Conservation (phyloP, 2,888 invertebrate species). For the Acronicta alni region DNA sequence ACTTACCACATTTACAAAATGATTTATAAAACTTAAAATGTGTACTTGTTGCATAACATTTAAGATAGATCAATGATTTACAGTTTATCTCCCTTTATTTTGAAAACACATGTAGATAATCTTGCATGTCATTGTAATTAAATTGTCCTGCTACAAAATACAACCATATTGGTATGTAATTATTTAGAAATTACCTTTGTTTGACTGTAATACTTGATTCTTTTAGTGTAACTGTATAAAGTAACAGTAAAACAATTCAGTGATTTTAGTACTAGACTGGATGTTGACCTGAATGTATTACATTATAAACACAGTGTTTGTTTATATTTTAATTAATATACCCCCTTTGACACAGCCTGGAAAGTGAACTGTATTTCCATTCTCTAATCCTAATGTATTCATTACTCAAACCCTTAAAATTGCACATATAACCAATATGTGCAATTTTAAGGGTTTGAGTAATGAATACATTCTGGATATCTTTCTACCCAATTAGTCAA, state of each 20-base stretch:
- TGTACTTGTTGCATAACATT: slow-evolving; percentile 44
- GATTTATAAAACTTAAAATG: slow-evolving; percentile 19
- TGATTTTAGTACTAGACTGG: not conserved
- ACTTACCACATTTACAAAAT: slow-evolving; percentile 7
- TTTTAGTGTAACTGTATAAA: slow-evolving; percentile 9
- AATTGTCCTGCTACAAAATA: not conserved
- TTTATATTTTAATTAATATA: slow-evolving; percentile 4
- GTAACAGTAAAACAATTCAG: slow-evolving; percentile 5
- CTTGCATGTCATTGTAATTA: slow-evolving; percentile 4
- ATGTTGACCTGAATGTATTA: not conserved
- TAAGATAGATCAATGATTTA: slow-evolving; percentile 21
- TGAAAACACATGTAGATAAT: slow-evolving; percentile 17
- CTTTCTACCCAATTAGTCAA: too few relatives aligned
- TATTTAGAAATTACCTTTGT: slow-evolving; percentile 4
- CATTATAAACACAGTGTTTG: slow-evolving; percentile 7
- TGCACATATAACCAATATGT: too few relatives aligned
- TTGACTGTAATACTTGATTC: not conserved
- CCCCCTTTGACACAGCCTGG: slow-evolving; percentile 23
- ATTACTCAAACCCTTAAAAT: too few relatives aligned
- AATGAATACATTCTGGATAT: not conserved
- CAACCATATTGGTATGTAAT: not conserved
- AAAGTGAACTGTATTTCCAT: not conserved
- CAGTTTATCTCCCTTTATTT: slow-evolving; percentile 34
- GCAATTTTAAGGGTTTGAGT: too few relatives aligned
- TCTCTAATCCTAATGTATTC: not conserved